Evolutionary conservation across 1,140 invertebrate species (phyloP), one percentile per base, ranked within the genome.

Genomic region (Heliconius eleuchia): DNA sequence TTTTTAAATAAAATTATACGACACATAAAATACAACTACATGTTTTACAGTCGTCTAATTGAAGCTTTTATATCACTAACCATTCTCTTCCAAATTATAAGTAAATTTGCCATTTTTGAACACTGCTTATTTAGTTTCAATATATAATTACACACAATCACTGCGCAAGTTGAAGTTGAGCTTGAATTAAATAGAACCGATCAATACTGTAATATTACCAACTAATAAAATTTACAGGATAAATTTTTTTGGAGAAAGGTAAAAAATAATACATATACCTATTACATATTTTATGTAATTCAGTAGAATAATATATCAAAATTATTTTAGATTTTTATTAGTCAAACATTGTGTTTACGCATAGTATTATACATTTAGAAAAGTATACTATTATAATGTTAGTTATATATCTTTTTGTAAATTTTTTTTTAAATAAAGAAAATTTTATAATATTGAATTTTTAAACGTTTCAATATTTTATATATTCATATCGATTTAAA

Each of bases 11-110:
- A 72, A 72, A 72, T n/a, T 72, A 42, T 72, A 39, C 2, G 7
- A 19, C 8, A 72, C 11, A 72, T 72, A 72, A 30, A 27, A 66
- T 23, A 30, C 60, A 16, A 66, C 60, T 16, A 27, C 23, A 16
- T 66, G 4, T 66, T 16, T 66, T n/a, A 66, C 27, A 16, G 0
- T 66, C 3, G 2, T 66, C 9, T 66, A 57, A 23, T 18, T 66
- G 23, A 66, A 39, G 37, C 60, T 70, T 50, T 30, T 27, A 76
- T 75, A 71, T 27, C 27, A 91, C 88, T 87, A 87, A 92, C 91
- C 90, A 92, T 90, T 79, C 87, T 86, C 73, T 85, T 88, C 89
- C 85, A 86, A 81, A 92, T 90, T 70, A 84, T 86, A 77, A 88
- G 85, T 79, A 92, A 87, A 82, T 91, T 93, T 73, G 91, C 91